These are phyloP conservation scores for Torymus tubicola DNA, from an alignment of 2,888 invertebrate species.

Conservation along the genomic window DNA sequence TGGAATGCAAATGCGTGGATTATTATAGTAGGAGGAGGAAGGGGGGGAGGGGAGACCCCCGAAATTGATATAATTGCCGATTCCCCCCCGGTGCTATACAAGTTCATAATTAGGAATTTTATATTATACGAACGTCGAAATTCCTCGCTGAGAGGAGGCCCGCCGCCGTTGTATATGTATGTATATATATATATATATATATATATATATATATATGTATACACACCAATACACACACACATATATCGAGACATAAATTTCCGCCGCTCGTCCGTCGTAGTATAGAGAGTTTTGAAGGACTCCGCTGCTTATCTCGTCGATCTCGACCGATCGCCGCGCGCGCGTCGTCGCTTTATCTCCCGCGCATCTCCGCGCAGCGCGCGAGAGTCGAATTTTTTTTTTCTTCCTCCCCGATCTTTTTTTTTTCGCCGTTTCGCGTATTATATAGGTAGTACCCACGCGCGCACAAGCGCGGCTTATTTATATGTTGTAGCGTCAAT, in stretches of 20 bases:
- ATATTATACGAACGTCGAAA: conserved; percentile 38
- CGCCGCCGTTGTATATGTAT: too few species aligned
- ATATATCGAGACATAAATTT: too few species aligned
- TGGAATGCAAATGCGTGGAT: too few species aligned
- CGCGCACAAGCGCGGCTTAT: conserved; percentile 10
- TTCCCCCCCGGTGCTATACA: neutral
- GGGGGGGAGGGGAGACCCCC: too few species aligned
- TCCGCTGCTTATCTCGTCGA: conserved; percentile 39
- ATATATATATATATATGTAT: too few species aligned
- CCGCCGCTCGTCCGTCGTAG: too few species aligned
- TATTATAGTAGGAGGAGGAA: too few species aligned
- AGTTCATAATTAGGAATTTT: conserved; percentile 26
- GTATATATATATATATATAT: too few species aligned
- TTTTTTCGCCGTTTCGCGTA: neutral
- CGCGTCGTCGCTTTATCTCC: conserved; percentile 29
- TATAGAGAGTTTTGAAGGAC: conserved; percentile 24
- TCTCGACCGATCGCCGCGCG: conserved; percentile 3
- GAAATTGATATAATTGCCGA: conserved; percentile 20
- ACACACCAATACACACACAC: too few species aligned
- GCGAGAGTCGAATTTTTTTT: neutral
- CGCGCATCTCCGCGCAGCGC: conserved; percentile 10
- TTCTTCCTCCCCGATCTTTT: conserved; percentile 14
- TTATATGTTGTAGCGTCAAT: conserved; percentile 33
- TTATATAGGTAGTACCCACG: too few species aligned
- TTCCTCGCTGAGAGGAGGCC: conserved; percentile 48